A percentile compares a stretch with the other conserved stretches of the same genome.
Conservation (phyloP, 2,888 invertebrate species). For the Pecten maximus region DNA sequence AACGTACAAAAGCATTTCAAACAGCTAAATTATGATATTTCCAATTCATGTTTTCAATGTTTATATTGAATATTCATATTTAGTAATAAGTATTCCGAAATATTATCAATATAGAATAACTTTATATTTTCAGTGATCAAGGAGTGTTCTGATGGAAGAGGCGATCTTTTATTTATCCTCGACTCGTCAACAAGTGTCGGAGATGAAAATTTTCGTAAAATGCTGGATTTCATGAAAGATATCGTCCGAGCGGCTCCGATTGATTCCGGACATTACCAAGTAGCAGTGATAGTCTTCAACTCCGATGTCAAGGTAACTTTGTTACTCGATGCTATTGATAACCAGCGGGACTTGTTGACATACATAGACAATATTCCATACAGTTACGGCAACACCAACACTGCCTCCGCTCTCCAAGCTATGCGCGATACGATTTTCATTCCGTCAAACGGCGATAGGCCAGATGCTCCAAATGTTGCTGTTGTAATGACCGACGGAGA, state of each 20-base stretch:
- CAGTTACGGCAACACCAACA: slow-evolving; percentile 69
- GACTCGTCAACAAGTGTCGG: slow-evolving; percentile 74
- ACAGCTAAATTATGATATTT: too few relatives aligned
- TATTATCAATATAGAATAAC: too few relatives aligned
- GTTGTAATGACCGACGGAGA: slow-evolving; percentile 71
- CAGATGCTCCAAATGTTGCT: slow-evolving; percentile 63
- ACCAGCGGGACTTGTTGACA: slow-evolving; percentile 56
- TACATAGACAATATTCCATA: slow-evolving; percentile 60
- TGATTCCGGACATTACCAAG: slow-evolving; percentile 55
- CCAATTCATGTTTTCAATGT: too few relatives aligned
- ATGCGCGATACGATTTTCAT: slow-evolving; percentile 65
- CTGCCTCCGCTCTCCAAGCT: slow-evolving; percentile 66
- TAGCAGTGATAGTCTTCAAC: slow-evolving; percentile 66
- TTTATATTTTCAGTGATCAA: not conserved
- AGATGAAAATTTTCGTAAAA: slow-evolving; percentile 66
- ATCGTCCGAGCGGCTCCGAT: slow-evolving; percentile 58
- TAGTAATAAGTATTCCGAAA: too few relatives aligned
- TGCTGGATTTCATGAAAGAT: slow-evolving; percentile 66
- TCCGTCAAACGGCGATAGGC: slow-evolving; percentile 66
- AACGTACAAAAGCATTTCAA: too few relatives aligned
- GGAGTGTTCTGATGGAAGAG: not conserved
- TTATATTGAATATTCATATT: too few relatives aligned
- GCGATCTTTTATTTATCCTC: slow-evolving; percentile 73
- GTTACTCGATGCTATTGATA: slow-evolving; percentile 62
- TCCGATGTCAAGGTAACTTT: slow-evolving; percentile 62